A percentile compares a stretch with the other conserved stretches of the same genome.
Evolutionary conservation across 2,113 vertebrate genomes (phyloP).

Genomic region (Phrynocephalus versicolor): DNA sequence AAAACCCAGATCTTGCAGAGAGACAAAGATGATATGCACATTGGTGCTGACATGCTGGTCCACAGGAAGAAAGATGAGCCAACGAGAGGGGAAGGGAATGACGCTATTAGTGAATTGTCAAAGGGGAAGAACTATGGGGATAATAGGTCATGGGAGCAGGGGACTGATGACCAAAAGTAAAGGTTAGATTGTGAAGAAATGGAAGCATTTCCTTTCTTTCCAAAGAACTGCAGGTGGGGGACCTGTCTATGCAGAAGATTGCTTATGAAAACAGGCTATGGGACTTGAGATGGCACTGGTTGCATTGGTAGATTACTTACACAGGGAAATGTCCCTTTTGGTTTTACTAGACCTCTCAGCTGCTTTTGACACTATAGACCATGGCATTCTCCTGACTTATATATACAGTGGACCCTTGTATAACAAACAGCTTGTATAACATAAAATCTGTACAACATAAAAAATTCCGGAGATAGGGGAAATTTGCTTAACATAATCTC

Average conservation of each 20-base stretch:
- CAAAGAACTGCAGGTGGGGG: not conserved
- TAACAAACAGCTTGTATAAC: no score
- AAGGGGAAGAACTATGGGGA: slow-evolving; percentile 49
- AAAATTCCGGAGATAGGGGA: no score
- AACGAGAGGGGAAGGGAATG: slow-evolving; percentile 51
- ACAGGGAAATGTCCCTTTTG: no score
- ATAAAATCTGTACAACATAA: no score
- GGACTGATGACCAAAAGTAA: slow-evolving; percentile 49
- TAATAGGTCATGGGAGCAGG: slow-evolving; percentile 55
- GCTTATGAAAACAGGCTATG: not conserved
- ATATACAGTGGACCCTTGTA: no score
- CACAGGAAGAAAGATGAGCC: slow-evolving; percentile 54
- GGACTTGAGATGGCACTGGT: no score
- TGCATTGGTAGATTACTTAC: no score
- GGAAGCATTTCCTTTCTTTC: slow-evolving; percentile 13
- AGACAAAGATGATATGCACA: slow-evolving; percentile 36
- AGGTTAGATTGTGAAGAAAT: slow-evolving; percentile 13
- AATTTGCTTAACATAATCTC: no score
- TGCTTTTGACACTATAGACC: no score
- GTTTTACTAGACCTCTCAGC: no score
- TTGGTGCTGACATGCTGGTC: slow-evolving; percentile 34
- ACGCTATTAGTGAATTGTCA: slow-evolving; percentile 54
- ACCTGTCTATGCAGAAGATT: no score
- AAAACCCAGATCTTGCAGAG: slow-evolving; percentile 27
- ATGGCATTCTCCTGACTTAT: no score